Conservation (phyloP, 2,888 invertebrate genomes). For the Phragmatobia fuliginosa region DNA sequence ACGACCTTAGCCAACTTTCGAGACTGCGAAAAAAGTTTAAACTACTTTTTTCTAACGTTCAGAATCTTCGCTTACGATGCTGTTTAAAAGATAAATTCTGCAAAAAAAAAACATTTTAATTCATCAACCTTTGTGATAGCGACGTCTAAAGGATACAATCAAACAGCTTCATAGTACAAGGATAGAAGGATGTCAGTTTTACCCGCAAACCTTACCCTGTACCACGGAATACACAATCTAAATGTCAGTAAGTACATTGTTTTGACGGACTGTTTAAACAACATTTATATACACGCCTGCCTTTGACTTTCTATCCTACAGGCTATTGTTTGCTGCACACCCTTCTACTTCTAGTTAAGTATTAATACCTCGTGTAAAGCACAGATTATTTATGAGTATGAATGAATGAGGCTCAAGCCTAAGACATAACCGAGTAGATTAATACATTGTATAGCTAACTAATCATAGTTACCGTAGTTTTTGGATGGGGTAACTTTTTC, state of each 20-base stretch:
- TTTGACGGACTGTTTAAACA: slow-evolving; percentile 51
- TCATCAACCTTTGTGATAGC: not conserved
- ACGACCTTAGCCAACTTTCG: not conserved
- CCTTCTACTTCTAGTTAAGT: not conserved
- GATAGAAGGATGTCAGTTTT: not conserved
- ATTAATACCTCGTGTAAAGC: slow-evolving; percentile 4
- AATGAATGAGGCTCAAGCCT: not conserved
- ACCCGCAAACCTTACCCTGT: slow-evolving; percentile 22
- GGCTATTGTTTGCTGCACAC: slow-evolving; percentile 21
- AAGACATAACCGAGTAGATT: not conserved
- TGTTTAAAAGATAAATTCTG: not conserved
- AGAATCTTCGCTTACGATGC: not conserved
- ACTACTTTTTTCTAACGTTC: not conserved
- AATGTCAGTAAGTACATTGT: slow-evolving; percentile 46
- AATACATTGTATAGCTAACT: no score
- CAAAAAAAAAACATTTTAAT: no score
- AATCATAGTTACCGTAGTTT: no score
- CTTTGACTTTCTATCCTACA: slow-evolving; percentile 17
- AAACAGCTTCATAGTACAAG: not conserved
- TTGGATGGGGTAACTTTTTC: no score
- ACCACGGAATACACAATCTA: slow-evolving; percentile 30
- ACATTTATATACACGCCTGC: slow-evolving; percentile 36
- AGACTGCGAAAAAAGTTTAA: not conserved
- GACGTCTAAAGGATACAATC: not conserved
- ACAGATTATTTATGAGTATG: not conserved